A percentile compares a stretch with the other conserved stretches of the same genome.
Conservation (phyloP, 2,113 vertebrate genomes). For the Porphyrio hochstetteri region DNA sequence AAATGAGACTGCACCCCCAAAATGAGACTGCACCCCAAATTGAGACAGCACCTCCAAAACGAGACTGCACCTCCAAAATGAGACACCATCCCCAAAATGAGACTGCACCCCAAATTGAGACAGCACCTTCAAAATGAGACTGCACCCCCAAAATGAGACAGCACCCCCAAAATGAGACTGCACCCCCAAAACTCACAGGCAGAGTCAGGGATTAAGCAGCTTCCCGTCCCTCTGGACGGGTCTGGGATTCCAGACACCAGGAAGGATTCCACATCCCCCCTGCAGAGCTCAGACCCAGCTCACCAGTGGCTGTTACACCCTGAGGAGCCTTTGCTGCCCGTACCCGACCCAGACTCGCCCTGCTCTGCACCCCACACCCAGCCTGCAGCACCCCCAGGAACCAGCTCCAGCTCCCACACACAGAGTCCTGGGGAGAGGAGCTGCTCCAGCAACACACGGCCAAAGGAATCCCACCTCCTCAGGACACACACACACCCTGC, state of each 20-base stretch:
- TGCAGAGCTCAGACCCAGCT: not conserved
- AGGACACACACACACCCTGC: rapidly evolving
- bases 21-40: too few relatives aligned
- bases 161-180: not conserved
- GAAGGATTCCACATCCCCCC: not conserved
- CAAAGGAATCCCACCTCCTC: not conserved
- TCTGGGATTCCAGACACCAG: not conserved
- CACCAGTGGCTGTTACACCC: not conserved
- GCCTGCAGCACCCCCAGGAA: not conserved
- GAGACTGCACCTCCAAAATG: not conserved
- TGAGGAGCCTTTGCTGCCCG: not conserved
- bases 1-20: not conserved
- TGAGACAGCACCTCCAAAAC: not conserved
- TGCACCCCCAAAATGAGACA: not conserved
- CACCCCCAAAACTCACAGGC: not conserved
- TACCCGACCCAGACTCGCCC: not conserved
- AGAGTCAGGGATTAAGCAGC: rapidly evolving
- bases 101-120: not conserved
- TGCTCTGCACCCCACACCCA: rapidly evolving
- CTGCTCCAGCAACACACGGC: rapidly evolving
- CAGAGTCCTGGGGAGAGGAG: not conserved
- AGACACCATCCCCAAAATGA: too few relatives aligned
- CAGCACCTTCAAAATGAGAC: not conserved
- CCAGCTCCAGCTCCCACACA: too few relatives aligned
- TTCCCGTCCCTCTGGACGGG: not conserved